Percentiles rank a stretch among this genome's conserved stretches.
phyloP scores from a whole-genome alignment of 64 coral and sea anemone genomes.

The Dendronephthya gigantea region DNA sequence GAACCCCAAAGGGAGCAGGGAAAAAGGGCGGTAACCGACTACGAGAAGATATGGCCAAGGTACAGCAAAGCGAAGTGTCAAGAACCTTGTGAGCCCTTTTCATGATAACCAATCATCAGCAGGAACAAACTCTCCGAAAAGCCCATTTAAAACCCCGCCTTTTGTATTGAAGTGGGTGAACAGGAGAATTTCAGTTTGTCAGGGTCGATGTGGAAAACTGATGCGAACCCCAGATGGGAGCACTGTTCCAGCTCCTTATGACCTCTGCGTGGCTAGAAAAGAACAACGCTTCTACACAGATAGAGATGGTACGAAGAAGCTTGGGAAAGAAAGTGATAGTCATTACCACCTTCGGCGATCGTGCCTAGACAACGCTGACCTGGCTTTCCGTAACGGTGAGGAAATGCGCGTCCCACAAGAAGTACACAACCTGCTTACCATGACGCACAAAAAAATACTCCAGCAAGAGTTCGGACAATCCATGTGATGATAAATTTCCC shows the following conservation, averaged over 20 bases:
- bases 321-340: no score
- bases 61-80: background rate
- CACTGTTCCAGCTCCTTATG: conserved; percentile 22
- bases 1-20: conserved; percentile 38
- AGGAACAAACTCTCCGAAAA: conserved; percentile 1
- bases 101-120: background rate
- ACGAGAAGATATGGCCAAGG: conserved; percentile 20
- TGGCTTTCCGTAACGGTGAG: no score
- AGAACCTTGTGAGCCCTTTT: background rate
- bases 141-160: conserved; percentile 5
- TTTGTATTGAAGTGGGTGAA: conserved; percentile 41
- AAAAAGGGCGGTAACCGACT: conserved; percentile 42
- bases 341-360: no score
- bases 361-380: no score
- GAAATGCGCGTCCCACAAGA: no score
- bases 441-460: no score
- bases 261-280: conserved; percentile 35
- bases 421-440: no score
- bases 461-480: no score
- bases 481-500: no score
- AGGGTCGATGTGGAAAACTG: conserved; percentile 38
- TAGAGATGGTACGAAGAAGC: no score
- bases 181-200: conserved; percentile 35
- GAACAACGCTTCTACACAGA: conserved; percentile 28
- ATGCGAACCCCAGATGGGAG: conserved; percentile 18